Conservation (phyloP, 2,797 vertebrate genomes). For the Catamblyrhynchus diadema region DNA sequence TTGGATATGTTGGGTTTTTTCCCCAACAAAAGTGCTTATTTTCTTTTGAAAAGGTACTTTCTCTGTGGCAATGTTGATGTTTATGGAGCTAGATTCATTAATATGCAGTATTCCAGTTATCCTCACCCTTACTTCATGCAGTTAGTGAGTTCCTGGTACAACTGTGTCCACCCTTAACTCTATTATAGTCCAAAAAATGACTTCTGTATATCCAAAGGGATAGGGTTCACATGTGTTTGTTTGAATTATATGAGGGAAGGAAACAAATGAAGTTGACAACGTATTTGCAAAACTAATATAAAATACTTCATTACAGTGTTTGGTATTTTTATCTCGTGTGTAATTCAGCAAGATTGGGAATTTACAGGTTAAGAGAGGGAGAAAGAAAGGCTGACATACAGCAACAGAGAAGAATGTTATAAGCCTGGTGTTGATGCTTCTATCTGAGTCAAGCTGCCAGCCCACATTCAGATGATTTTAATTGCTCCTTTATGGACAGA, state of each 20-base stretch:
- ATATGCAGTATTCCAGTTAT: not conserved
- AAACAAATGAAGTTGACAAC: not conserved
- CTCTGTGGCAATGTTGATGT: not conserved
- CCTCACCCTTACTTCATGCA: not conserved
- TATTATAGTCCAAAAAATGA: not conserved
- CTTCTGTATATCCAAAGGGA: not conserved
- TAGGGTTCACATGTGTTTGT: not conserved
- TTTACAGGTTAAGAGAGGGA: not conserved
- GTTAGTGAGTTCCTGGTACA: not conserved
- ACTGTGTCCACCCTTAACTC: not conserved
- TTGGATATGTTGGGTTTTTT: not conserved
- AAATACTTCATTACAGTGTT: not conserved
- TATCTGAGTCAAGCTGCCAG: not conserved
- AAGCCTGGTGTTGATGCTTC: not conserved
- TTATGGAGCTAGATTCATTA: not conserved
- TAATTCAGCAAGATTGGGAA: not conserved
- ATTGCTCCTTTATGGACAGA: not conserved
- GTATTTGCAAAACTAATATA: not conserved
- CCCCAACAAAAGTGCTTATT: not conserved
- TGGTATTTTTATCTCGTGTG: not conserved
- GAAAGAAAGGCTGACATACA: not conserved
- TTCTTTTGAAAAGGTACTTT: not conserved
- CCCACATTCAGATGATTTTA: not conserved
- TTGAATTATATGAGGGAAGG: not conserved
- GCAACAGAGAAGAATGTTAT: not conserved